These are phyloP conservation scores for Podocnemis expansa DNA, from an alignment of 2,113 vertebrate genomes.

Conservation along the genomic window DNA sequence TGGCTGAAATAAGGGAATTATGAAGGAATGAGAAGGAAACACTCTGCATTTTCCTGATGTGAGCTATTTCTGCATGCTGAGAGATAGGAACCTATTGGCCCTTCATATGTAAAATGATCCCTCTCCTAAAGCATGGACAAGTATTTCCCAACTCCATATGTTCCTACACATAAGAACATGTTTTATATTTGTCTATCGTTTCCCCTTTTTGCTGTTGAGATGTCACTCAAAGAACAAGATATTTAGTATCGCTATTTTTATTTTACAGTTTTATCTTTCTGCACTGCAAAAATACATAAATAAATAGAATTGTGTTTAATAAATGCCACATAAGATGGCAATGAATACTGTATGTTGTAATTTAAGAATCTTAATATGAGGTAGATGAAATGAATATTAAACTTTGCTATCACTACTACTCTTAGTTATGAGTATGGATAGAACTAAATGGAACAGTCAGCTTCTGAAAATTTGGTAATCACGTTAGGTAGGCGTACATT, in stretches of 20 bases:
- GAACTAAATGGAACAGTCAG: not conserved
- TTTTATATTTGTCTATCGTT: not conserved
- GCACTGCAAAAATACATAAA: not conserved
- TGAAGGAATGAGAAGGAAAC: not conserved
- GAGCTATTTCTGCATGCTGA: not conserved
- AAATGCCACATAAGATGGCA: not conserved
- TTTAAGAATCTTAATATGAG: not conserved
- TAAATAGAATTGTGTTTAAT: not conserved
- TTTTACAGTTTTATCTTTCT: not conserved
- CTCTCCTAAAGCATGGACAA: not conserved
- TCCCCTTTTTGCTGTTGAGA: not conserved
- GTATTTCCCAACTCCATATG: not conserved
- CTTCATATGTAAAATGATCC: not conserved
- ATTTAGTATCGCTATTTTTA: not conserved
- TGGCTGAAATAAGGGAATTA: not conserved
- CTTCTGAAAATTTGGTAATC: not conserved
- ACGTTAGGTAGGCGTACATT: not conserved
- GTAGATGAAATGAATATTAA: not conserved
- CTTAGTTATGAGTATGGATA: not conserved
- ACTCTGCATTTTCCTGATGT: accelerated
- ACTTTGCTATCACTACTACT: not conserved
- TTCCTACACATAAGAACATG: not conserved
- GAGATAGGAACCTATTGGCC: not conserved
- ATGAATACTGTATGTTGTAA: not conserved
- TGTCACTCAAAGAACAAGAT: not conserved